phyloP scores from a whole-genome alignment of 2,888 invertebrate genomes.

The Tanaodytes sp. region DNA sequence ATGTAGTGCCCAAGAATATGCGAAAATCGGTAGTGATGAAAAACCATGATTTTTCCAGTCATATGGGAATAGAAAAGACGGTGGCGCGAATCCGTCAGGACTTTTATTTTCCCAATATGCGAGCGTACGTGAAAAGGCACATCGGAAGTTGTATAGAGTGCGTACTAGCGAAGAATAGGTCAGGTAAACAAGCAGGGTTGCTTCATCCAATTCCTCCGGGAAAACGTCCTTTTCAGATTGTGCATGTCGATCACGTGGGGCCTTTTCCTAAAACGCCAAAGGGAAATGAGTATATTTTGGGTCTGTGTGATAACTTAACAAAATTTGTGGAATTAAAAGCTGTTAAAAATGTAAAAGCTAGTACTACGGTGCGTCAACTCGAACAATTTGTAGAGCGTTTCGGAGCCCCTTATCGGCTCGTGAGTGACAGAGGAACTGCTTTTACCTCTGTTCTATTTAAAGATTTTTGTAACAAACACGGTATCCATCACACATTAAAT shows the following conservation, averaged over 20 bases:
- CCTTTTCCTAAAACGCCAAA: too few relatives aligned
- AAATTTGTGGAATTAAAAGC: too few relatives aligned
- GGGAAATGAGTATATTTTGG: too few relatives aligned
- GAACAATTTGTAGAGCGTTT: too few relatives aligned
- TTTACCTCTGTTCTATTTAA: too few relatives aligned
- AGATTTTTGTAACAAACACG: slow-evolving; percentile 1
- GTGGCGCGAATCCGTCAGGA: not conserved
- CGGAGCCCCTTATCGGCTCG: too few relatives aligned
- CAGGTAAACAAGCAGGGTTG: slow-evolving; percentile 27
- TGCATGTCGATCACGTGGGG: not conserved
- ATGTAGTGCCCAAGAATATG: slow-evolving; percentile 31
- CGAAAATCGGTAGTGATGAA: slow-evolving; percentile 29
- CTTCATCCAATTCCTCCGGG: slow-evolving; percentile 44
- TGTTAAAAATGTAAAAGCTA: too few relatives aligned
- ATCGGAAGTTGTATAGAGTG: slow-evolving; percentile 12
- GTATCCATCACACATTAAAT: slow-evolving; percentile 24
- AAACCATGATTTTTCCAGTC: slow-evolving; percentile 47
- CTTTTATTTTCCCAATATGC: slow-evolving; percentile 22
- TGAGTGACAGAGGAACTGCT: too few relatives aligned
- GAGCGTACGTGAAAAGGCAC: slow-evolving; percentile 14
- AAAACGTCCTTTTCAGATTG: slow-evolving; percentile 37
- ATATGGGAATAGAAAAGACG: slow-evolving; percentile 19
- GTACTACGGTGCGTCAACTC: too few relatives aligned
- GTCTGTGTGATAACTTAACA: too few relatives aligned
- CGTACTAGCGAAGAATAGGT: slow-evolving; percentile 11